These are phyloP conservation scores for Orthonyx spaldingii DNA, from an alignment of 2,113 vertebrate genomes.

Conservation along the genomic window DNA sequence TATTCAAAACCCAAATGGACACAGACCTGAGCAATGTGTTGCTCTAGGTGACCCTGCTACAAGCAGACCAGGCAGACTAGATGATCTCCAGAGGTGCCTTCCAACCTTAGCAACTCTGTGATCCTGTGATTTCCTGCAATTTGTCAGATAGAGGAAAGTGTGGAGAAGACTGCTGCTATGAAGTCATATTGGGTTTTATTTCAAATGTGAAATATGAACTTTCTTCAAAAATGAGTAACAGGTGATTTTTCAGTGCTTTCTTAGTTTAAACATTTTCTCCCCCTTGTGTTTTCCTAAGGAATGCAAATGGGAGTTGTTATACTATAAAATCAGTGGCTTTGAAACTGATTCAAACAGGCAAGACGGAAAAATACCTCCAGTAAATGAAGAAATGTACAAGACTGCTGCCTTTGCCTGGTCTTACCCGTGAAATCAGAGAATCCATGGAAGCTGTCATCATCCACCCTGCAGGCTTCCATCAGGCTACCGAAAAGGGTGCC, in stretches of 20 bases:
- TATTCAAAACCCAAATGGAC: not conserved
- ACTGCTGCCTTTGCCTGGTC: not conserved
- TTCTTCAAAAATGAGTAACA: not conserved
- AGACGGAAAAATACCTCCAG: not conserved
- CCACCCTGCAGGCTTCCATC: slow-evolving; percentile 82
- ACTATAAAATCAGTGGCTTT: not conserved
- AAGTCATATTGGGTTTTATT: not conserved
- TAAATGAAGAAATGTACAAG: not conserved
- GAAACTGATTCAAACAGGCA: not conserved
- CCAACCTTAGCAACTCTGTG: not conserved
- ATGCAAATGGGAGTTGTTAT: not conserved
- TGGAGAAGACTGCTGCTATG: not conserved
- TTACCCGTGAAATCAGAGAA: slow-evolving; percentile 84
- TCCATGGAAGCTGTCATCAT: slow-evolving; percentile 79
- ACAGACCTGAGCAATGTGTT: not conserved
- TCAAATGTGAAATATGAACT: not conserved
- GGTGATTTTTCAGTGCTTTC: not conserved
- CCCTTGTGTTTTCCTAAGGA: not conserved
- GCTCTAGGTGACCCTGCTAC: not conserved
- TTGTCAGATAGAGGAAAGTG: not conserved
- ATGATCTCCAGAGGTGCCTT: not conserved
- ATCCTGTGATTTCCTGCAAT: not conserved
- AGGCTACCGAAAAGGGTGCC: slow-evolving; percentile 92
- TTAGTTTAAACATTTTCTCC: not conserved
- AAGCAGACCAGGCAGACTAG: not conserved